Base-by-base conservation (phyloP, 2,113 vertebrate species). In the Lota lota region DNA sequence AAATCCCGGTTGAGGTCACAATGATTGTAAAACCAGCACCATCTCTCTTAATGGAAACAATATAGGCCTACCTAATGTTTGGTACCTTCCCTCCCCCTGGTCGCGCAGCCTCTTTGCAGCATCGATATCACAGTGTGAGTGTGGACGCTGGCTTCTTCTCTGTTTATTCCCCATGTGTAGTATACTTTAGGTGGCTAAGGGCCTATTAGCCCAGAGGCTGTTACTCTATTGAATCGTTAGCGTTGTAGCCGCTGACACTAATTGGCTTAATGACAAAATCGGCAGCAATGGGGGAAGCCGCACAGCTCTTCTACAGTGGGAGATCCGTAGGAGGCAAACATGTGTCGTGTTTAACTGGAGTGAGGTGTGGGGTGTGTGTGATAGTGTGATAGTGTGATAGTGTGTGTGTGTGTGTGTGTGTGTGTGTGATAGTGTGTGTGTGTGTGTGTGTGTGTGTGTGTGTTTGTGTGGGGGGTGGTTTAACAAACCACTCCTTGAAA, bases 231-330 rank as follows among this genome's bases (percentile, higher is more conserved):
- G 77, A 75, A 85, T 78, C 22, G 22, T 86, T 83, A 85, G 70
- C 2, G 16, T 64, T 79, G 73, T 64, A 77, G 81, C 72, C 75
- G 78, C 77, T 71, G 70, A 83, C 76, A 78, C 68, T 89, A 90
- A 89, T 88, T 84, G 82, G 79, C 65, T 74, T 88, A 87, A 90
- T 85, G 84, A 86, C 66, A 82, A 83, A 87, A 84, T 68, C 78
- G 53, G 79, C 73, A 69, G 77, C 47, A 66, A 71, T 36, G 77
- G n/a, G 83, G 72, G 74, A 72, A 61, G 40, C 64, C 76, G 79
- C 24, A 3, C 61, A 53, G 66, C 68, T 66, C 61, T 40, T 18
- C 16, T 56, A 56, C 53, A 8, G 53, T 56, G 53, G 16, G 53
- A 7, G 53, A n/a, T 56, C 53, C 53, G 53, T 17, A 18, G 17